Evolutionary conservation across 2,113 vertebrate genomes (phyloP).

Genomic region (Dromaius novaehollandiae): DNA sequence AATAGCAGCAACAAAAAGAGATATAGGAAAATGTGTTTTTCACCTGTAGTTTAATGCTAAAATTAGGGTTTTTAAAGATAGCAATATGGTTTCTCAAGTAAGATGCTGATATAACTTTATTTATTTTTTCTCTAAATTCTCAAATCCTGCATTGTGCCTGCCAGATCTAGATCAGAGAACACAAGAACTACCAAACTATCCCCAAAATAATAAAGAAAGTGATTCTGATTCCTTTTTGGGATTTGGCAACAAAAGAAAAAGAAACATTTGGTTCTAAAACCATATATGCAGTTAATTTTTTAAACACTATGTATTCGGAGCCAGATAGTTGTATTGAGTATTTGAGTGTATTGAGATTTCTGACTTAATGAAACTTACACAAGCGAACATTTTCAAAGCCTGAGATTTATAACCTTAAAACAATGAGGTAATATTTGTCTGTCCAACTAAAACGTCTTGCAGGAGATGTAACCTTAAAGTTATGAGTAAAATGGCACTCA

Average conservation of each 20-base stretch:
- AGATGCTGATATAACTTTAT: not conserved
- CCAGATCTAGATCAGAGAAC: not conserved
- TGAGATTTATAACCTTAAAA: not conserved
- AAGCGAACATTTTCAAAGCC: not conserved
- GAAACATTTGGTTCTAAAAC: not conserved
- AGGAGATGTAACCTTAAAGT: not conserved
- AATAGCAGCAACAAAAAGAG: not conserved
- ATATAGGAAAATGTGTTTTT: not conserved
- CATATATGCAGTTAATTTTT: not conserved
- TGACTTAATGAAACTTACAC: not conserved
- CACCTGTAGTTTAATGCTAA: not conserved
- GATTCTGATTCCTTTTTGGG: not conserved
- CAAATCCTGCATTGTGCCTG: not conserved
- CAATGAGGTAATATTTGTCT: not conserved
- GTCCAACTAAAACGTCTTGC: not conserved
- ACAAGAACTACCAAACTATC: not conserved
- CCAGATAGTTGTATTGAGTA: not conserved
- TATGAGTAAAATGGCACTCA: not conserved
- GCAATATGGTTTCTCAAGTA: not conserved
- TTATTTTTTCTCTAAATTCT: not conserved
- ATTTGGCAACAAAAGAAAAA: not conserved
- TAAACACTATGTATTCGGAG: not conserved
- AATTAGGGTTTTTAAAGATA: not conserved
- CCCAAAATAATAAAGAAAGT: not conserved
- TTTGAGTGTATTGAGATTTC: not conserved